A percentile compares a stretch with the other conserved stretches of the same genome.
These are phyloP conservation scores for Microtus ochrogaster DNA, from an alignment of 2,113 vertebrate species.

Conservation along the genomic window DNA sequence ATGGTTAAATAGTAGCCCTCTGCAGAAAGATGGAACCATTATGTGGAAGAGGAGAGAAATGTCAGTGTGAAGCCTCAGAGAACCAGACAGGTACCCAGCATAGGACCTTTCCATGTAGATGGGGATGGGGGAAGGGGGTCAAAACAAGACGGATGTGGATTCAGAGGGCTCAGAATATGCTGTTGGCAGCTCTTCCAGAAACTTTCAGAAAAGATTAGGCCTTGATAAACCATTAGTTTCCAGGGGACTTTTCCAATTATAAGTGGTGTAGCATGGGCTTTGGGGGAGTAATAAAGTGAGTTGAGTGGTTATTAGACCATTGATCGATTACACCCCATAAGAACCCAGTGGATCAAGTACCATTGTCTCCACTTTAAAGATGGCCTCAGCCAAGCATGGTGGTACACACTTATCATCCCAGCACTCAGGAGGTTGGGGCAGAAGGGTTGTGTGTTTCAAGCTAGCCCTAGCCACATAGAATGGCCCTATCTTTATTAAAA, in stretches of 20 bases:
- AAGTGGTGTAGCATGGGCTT: not conserved
- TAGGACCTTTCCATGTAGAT: not conserved
- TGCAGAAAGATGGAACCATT: not conserved
- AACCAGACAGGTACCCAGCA: not conserved
- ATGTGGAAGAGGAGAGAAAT: not conserved
- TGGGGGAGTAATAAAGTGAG: not conserved
- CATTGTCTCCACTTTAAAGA: not conserved
- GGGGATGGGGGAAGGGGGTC: fast-evolving
- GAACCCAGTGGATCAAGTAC: not conserved
- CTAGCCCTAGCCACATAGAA: not conserved
- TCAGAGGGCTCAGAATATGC: not conserved
- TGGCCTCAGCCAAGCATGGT: not conserved
- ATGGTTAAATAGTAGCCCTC: not conserved
- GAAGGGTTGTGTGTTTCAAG: not conserved
- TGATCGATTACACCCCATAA: not conserved
- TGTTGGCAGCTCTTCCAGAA: not conserved
- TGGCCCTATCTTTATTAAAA: too few relatives aligned
- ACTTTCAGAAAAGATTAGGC: not conserved
- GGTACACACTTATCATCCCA: not conserved
- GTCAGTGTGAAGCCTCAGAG: not conserved
- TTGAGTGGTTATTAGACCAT: not conserved
- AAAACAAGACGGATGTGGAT: not conserved
- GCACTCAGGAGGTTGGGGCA: not conserved
- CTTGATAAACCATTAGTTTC: not conserved
- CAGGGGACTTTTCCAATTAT: not conserved